Percentiles rank a stretch among this genome's conserved stretches.
phyloP scores from a whole-genome alignment of 1,140 invertebrate species.

The Wiebesia pumilae region DNA sequence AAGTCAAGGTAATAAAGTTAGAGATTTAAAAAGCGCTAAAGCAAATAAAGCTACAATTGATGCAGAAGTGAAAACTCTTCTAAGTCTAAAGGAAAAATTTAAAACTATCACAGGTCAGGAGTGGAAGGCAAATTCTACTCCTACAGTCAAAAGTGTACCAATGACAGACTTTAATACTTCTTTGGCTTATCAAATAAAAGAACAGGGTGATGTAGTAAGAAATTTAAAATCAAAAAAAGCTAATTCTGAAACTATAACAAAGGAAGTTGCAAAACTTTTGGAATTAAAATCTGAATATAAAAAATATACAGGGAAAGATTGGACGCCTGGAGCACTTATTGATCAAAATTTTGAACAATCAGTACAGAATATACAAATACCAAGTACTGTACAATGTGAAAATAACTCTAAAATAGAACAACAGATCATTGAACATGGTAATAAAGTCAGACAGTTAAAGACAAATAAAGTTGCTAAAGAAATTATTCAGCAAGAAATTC shows the following conservation, averaged over 20 bases:
- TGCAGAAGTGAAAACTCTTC: slow-evolving; percentile 78
- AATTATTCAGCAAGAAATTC: slow-evolving; percentile 58
- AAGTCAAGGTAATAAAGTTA: slow-evolving; percentile 83
- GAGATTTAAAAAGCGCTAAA: slow-evolving; percentile 81
- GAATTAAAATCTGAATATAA: slow-evolving; percentile 82
- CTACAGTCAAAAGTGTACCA: slow-evolving; percentile 77
- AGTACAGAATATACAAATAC: too few relatives aligned
- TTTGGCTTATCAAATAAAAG: slow-evolving; percentile 77
- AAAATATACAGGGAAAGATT: slow-evolving; percentile 78
- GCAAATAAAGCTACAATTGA: slow-evolving; percentile 79
- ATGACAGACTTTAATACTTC: slow-evolving; percentile 38
- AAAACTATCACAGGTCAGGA: slow-evolving; percentile 79
- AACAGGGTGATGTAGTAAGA: slow-evolving; percentile 84
- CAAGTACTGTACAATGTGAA: too few relatives aligned
- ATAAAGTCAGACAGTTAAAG: slow-evolving; percentile 61
- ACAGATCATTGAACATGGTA: slow-evolving; percentile 59
- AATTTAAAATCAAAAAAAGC: slow-evolving; percentile 81
- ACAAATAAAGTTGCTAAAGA: slow-evolving; percentile 55
- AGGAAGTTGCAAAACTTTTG: slow-evolving; percentile 79
- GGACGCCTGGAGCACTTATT: slow-evolving; percentile 67
- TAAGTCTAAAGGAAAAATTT: slow-evolving; percentile 81
- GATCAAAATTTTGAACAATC: too few relatives aligned
- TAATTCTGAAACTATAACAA: slow-evolving; percentile 76
- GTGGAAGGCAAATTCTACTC: slow-evolving; percentile 79
- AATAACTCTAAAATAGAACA: neutral